Evolutionary conservation across 2,888 invertebrate genomes (phyloP).

Genomic region (Schizotus pectinicornis): DNA sequence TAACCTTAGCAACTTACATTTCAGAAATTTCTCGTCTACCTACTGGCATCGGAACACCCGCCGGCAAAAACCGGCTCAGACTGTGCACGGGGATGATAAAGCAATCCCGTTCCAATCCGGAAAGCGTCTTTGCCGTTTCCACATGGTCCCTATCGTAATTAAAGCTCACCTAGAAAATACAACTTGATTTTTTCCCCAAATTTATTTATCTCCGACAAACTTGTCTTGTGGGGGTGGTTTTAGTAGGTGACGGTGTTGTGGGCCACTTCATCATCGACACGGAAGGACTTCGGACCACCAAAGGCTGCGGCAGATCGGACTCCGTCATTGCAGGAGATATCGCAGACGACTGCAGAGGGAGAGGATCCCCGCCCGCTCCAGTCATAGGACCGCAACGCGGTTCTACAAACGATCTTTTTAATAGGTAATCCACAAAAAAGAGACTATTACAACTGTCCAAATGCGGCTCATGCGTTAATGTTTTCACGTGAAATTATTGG

Average conservation of each 20-base stretch:
- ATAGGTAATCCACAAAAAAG: slow-evolving; percentile 14
- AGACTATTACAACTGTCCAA: slow-evolving; percentile 13
- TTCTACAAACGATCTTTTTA: slow-evolving; percentile 60
- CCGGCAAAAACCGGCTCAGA: slow-evolving; percentile 85
- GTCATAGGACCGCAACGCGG: slow-evolving; percentile 75
- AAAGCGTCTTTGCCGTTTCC: slow-evolving; percentile 68
- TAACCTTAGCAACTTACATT: slow-evolving; percentile 3
- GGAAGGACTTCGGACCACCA: slow-evolving; percentile 72
- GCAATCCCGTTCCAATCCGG: slow-evolving; percentile 86
- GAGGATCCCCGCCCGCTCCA: slow-evolving; percentile 57
- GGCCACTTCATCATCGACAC: slow-evolving; percentile 67
- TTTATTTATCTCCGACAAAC: slow-evolving; percentile 40
- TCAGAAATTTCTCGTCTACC: slow-evolving; percentile 39
- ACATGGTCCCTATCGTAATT: slow-evolving; percentile 48
- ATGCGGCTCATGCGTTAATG: slow-evolving; percentile 2
- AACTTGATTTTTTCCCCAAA: not conserved
- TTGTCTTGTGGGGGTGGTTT: slow-evolving; percentile 58
- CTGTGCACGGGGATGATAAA: slow-evolving; percentile 93
- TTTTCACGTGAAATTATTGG: no score
- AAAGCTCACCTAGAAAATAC: slow-evolving; percentile 47
- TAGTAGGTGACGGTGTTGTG: slow-evolving; percentile 56
- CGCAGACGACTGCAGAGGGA: slow-evolving; percentile 62
- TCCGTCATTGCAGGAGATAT: slow-evolving; percentile 65
- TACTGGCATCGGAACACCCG: slow-evolving; percentile 81
- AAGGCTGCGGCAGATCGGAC: slow-evolving; percentile 73